Evolutionary conservation across 2,113 vertebrate genomes (phyloP).

Genomic region (Osmerus eperlanus): DNA sequence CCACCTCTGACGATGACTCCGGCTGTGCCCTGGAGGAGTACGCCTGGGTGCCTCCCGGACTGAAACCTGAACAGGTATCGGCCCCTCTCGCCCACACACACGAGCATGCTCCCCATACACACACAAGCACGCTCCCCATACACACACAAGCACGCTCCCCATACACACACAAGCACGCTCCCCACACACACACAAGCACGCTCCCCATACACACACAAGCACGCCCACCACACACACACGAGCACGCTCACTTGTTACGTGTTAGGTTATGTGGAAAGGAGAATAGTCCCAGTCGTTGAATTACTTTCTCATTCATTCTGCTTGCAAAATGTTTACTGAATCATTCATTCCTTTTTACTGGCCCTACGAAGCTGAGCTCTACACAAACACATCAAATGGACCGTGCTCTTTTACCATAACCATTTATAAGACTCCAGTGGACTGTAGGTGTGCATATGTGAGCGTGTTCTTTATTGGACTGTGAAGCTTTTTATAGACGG

Average conservation of each 20-base stretch:
- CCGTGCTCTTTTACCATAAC: constrained; percentile 29
- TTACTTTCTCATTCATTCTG: constrained; percentile 48
- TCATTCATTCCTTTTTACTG: constrained; percentile 26
- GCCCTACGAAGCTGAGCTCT: constrained; percentile 21
- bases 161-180: neutral
- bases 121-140: neutral
- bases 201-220: neutral
- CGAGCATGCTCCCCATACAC: neutral
- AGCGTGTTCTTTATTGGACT: constrained; percentile 43
- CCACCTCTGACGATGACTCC: constrained; percentile 93
- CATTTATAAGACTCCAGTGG: constrained; percentile 33
- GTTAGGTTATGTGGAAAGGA: neutral
- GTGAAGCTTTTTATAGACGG: constrained; percentile 54
- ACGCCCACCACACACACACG: neutral
- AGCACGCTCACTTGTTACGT: neutral
- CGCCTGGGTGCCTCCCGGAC: constrained; percentile 92
- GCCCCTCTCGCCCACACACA: neutral
- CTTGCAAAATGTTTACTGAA: constrained; percentile 45
- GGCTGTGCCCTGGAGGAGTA: constrained; percentile 98
- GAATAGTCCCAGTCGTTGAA: constrained; percentile 31
- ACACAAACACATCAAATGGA: constrained; percentile 34
- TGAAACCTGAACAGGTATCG: constrained; percentile 96
- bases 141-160: too few relatives aligned
- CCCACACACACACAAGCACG: too few relatives aligned
- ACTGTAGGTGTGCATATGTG: constrained; percentile 6